Evolutionary conservation across 2,113 vertebrate species (phyloP).

Genomic region (Bolborhynchus lineola): DNA sequence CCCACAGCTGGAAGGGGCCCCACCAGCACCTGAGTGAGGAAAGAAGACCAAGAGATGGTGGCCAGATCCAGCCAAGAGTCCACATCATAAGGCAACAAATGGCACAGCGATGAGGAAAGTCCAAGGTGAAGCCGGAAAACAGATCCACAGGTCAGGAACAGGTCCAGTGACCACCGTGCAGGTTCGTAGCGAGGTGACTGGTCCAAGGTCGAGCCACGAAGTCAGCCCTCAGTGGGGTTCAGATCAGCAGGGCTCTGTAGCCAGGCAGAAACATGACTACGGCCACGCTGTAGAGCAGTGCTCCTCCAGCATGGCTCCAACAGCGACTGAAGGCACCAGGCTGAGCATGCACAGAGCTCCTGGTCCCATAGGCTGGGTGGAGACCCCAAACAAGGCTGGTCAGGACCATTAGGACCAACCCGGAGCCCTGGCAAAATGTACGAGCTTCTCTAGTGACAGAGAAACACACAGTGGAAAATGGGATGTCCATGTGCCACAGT

Average conservation of each 20-base stretch:
- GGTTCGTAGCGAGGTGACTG: neutral
- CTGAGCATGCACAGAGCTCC: neutral
- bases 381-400: neutral
- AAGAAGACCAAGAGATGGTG: neutral
- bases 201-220: neutral
- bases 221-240: neutral
- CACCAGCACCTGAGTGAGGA: neutral
- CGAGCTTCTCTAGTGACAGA: neutral
- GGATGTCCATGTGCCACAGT: neutral
- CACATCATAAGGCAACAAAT: neutral
- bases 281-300: neutral
- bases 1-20: accelerated
- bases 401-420: neutral
- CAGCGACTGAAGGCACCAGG: neutral
- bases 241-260: neutral
- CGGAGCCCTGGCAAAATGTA: neutral
- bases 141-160: neutral
- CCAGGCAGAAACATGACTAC: neutral
- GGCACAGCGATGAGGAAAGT: neutral
- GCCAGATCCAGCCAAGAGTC: neutral
- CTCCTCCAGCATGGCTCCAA: neutral
- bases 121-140: neutral
- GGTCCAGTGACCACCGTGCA: neutral
- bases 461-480: accelerated
- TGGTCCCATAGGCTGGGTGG: neutral